Conservation (phyloP, 2,113 vertebrate species). For the Manacus vitellinus region DNA sequence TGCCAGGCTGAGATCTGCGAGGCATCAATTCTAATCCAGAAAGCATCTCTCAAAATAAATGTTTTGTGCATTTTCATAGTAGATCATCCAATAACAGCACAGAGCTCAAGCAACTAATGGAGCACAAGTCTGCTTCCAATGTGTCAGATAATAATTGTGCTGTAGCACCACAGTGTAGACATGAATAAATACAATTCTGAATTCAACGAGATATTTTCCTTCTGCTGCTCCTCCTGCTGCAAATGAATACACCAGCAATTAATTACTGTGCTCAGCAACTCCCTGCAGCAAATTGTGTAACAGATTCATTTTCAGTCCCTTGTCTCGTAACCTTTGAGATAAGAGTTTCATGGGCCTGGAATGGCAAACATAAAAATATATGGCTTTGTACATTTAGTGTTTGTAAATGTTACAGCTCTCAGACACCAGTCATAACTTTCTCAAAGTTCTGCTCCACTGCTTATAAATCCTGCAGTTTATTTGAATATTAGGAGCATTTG, state of each 20-base stretch:
- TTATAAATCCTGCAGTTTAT: not conserved
- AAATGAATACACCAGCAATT: conserved; percentile 65
- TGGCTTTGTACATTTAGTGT: conserved; percentile 15
- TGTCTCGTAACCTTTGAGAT: conserved; percentile 48
- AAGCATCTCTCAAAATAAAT: not conserved
- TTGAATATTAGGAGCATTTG: not conserved
- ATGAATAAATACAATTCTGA: conserved; percentile 65
- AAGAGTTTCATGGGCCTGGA: conserved; percentile 34
- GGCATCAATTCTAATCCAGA: not conserved
- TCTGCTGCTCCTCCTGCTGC: conserved; percentile 53
- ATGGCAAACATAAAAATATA: conserved; percentile 53
- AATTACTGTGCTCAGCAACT: conserved; percentile 54
- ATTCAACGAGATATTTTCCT: conserved; percentile 66
- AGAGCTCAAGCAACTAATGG: not conserved
- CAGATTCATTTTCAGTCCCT: conserved; percentile 41
- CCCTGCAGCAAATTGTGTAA: conserved; percentile 58
- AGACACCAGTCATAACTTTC: not conserved
- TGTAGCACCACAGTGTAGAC: conserved; percentile 39
- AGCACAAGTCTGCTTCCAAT: conserved; percentile 39
- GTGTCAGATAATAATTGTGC: conserved; percentile 58
- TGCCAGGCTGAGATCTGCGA: not conserved
- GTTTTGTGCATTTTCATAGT: conserved; percentile 15
- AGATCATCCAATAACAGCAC: conserved; percentile 43
- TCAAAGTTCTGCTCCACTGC: not conserved
- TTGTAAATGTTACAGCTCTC: conserved; percentile 29